Evolutionary conservation across 2,797 vertebrate species (phyloP).

Genomic region (Schizopygopsis malacanthus): DNA sequence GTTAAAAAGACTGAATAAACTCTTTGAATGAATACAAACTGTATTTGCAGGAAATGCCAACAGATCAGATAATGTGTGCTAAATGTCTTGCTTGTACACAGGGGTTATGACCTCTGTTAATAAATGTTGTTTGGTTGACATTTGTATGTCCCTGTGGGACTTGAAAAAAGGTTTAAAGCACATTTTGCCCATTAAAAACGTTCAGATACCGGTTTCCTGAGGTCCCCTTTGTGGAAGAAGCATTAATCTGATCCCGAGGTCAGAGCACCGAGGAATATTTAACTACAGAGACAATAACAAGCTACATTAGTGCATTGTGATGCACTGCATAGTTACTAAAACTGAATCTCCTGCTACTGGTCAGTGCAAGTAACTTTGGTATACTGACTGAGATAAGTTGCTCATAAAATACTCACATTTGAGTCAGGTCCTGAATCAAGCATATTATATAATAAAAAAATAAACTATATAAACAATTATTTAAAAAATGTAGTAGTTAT

Average conservation of each 20-base stretch:
- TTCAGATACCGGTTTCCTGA: conserved; percentile 19
- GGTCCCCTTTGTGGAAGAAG: background rate
- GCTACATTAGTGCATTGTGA: background rate
- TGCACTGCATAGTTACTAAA: background rate
- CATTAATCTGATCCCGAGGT: background rate
- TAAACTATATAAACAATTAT: too few relatives aligned
- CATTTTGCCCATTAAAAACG: conserved; percentile 32
- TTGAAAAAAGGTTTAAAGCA: conserved; percentile 41
- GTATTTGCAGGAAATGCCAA: conserved; percentile 80
- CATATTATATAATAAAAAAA: background rate
- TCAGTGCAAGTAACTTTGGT: background rate
- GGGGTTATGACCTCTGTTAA: conserved; percentile 73
- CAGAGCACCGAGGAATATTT: background rate
- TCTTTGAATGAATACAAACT: conserved; percentile 49
- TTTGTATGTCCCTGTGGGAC: conserved; percentile 64
- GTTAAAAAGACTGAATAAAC: conserved; percentile 43
- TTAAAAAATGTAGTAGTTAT: background rate
- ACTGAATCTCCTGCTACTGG: background rate
- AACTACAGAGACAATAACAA: background rate
- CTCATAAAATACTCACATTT: background rate
- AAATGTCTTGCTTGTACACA: conserved; percentile 67
- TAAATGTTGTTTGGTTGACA: conserved; percentile 67
- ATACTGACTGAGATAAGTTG: background rate
- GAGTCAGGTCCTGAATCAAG: background rate
- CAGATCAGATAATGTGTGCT: conserved; percentile 73